phyloP scores from a whole-genome alignment of 2,113 vertebrate species.

The Ahaetulla prasina region DNA sequence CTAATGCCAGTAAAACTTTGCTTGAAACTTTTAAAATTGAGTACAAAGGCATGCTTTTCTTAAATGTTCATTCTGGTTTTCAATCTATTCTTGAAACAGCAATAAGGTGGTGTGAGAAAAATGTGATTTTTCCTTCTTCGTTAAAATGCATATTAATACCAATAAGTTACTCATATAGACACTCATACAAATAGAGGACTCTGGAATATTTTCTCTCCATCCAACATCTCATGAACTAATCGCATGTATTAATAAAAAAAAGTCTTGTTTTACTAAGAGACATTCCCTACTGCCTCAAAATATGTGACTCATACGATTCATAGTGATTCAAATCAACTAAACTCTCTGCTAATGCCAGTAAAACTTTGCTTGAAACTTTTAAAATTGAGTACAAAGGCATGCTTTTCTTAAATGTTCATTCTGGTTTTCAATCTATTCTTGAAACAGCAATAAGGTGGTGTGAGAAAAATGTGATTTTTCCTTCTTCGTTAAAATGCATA shows the following conservation, averaged over 20 bases:
- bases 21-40: constrained; percentile 4
- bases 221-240: not conserved
- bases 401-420: constrained; percentile 8
- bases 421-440: constrained; percentile 2
- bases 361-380: no score
- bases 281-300: no score
- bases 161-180: constrained; percentile 63
- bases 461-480: constrained; percentile 44
- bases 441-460: not conserved
- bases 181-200: constrained; percentile 5
- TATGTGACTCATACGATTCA: no score
- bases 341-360: no score
- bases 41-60: constrained; percentile 6
- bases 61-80: constrained; percentile 4
- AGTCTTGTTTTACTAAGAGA: no score
- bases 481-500: constrained; percentile 39
- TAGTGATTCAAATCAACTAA: no score
- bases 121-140: constrained; percentile 45
- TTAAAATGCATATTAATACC: constrained; percentile 36
- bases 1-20: constrained; percentile 33
- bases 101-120: constrained; percentile 35
- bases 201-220: constrained; percentile 13
- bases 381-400: not conserved
- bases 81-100: not conserved
- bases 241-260: not conserved